Evolutionary conservation across 2,888 invertebrate species (phyloP).

Genomic region (Lucinisca nassula): DNA sequence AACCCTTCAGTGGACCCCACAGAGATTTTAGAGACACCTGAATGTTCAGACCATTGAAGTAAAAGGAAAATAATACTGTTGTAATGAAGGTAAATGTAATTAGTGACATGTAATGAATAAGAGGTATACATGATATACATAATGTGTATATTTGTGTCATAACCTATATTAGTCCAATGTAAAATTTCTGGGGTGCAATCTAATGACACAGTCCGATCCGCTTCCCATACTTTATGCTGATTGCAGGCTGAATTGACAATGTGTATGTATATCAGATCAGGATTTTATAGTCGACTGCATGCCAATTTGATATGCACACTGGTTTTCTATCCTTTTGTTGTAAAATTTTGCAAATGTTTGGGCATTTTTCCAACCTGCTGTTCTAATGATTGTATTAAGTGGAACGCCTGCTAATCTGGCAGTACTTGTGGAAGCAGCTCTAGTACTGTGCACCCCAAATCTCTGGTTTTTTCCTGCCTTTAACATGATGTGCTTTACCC

Average conservation of each 20-base stretch:
- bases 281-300: background rate
- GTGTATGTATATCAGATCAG: too few relatives aligned
- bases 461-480: background rate
- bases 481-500: background rate
- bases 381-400: background rate
- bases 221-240: too few relatives aligned
- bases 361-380: constrained; percentile 7
- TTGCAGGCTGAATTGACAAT: too few relatives aligned
- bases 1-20: background rate
- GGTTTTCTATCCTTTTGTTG: background rate
- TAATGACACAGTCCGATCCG: too few relatives aligned
- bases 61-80: background rate
- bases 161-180: too few relatives aligned
- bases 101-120: too few relatives aligned
- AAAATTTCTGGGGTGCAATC: too few relatives aligned
- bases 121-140: too few relatives aligned
- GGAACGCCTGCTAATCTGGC: background rate
- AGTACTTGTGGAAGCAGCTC: background rate
- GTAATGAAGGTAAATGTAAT: too few relatives aligned
- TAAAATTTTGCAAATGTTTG: constrained; percentile 16
- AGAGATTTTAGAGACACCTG: background rate
- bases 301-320: background rate
- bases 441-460: constrained; percentile 18
- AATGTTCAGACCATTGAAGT: background rate
- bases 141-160: too few relatives aligned